Conservation (phyloP, 2,888 invertebrate genomes). For the Drosophila birchii region DNA sequence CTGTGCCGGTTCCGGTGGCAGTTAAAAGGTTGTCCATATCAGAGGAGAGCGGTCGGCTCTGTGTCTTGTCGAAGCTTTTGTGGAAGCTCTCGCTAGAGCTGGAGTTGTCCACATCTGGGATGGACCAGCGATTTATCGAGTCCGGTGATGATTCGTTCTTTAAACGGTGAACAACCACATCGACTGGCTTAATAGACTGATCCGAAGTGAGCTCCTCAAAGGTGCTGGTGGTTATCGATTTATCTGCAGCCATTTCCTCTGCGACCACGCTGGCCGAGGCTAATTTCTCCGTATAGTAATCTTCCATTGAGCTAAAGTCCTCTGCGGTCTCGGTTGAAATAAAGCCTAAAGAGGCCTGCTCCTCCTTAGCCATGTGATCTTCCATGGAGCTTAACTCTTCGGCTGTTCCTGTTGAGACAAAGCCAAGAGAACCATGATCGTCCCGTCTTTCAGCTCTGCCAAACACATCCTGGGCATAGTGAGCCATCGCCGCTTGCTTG, state of each 20-base stretch:
- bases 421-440: constrained; percentile 77
- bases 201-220: constrained; percentile 76
- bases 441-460: constrained; percentile 62
- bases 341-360: constrained; percentile 79
- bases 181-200: constrained; percentile 72
- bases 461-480: constrained; percentile 65
- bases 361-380: constrained; percentile 74
- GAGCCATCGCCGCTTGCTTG: constrained; percentile 70
- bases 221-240: constrained; percentile 51
- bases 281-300: constrained; percentile 79
- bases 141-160: constrained; percentile 84
- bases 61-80: constrained; percentile 93
- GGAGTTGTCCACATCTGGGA: constrained; percentile 92
- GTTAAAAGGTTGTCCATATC: constrained; percentile 93
- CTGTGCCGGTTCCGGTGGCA: constrained; percentile 85
- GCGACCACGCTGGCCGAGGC: constrained; percentile 68
- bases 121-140: constrained; percentile 89
- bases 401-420: constrained; percentile 79
- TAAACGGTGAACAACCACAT: constrained; percentile 78
- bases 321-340: constrained; percentile 82
- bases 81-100: constrained; percentile 96
- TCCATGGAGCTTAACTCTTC: constrained; percentile 79
- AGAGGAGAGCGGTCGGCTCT: constrained; percentile 92
- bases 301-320: constrained; percentile 83
- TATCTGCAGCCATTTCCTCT: constrained; percentile 50